Evolutionary conservation across 2,797 vertebrate species (phyloP), one percentile per base, ranked within the genome.

Genomic region (Octomys mimax): DNA sequence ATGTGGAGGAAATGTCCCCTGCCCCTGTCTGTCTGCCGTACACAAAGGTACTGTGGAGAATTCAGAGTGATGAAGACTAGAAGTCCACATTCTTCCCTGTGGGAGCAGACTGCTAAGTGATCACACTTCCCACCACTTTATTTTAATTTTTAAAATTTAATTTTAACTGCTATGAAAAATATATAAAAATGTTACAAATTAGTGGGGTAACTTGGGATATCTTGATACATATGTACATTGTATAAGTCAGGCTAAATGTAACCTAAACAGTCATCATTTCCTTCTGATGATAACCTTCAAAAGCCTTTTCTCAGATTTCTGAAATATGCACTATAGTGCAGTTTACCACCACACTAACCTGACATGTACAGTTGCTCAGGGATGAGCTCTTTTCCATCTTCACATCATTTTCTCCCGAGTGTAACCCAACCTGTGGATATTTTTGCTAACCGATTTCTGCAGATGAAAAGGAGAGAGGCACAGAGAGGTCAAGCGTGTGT

Each of bases 361-460:
- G 84, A 80, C 26, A 81, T 66, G 84, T 61, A 64, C 33, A 70
- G 64, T 36, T 8, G n/a, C n/a, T 21, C 85, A 49, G n/a, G 62
- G 21, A 57, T 59, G 19, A 11, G 22, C 88, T 28, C 6, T 66
- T 77, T 68, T 33, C 61, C 6, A 21, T 14, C 66, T 52, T 36
- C 57, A 14, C 8, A 6, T 24, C n/a, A 33, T 33, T 36, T 1
- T 42, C 12, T 66, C 49, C 39, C 62, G 22, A 33, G 42, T 42
- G 21, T 8, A n/a, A 70, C 0, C 2, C 19, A 7, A 12, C 46
- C 22, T 2, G 2, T 18, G 52, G 14, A 61, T 4, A 1, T 26
- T 61, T 93, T 83, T 62, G 14, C 13, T 42, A 75, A n/a, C 5
- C 9, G 21, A 3, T 79, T 82, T 64, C 36, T 42, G 66, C 2